phyloP scores from a whole-genome alignment of 1,140 invertebrate species.

The Ceratitis capitata region DNA sequence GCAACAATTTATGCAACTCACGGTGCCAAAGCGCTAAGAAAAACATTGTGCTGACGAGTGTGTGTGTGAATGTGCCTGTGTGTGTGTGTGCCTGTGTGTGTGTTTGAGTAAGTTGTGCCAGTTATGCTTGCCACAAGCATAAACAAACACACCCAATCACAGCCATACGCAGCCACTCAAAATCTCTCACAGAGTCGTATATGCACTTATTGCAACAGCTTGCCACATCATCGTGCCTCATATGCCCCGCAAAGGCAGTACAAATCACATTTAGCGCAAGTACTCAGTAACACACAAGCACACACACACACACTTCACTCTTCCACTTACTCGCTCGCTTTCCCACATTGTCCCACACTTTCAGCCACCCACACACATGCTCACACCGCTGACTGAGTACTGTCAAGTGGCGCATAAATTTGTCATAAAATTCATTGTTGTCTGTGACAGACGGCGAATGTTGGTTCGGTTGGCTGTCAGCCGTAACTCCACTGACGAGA shows the following conservation, averaged over 20 bases:
- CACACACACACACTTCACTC: background rate
- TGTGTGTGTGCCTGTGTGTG: background rate
- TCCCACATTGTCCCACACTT: too few species aligned
- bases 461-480: too few species aligned
- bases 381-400: too few species aligned
- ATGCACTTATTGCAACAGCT: background rate
- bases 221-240: constrained; percentile 4
- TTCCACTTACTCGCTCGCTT: background rate
- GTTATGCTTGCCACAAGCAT: background rate
- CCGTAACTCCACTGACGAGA: background rate
- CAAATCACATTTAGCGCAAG: constrained; percentile 13
- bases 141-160: background rate
- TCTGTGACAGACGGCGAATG: constrained; percentile 4
- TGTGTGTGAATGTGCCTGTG: background rate
- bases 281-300: background rate
- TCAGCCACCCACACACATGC: background rate
- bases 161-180: background rate
- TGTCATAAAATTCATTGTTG: constrained; percentile 36
- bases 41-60: background rate
- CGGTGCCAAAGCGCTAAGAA: background rate
- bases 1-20: constrained; percentile 17
- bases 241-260: background rate
- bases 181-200: too few species aligned
- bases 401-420: constrained; percentile 24
- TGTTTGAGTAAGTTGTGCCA: background rate